Base-by-base conservation (phyloP, 2,888 invertebrate species). In the Stramonita haemastoma region DNA sequence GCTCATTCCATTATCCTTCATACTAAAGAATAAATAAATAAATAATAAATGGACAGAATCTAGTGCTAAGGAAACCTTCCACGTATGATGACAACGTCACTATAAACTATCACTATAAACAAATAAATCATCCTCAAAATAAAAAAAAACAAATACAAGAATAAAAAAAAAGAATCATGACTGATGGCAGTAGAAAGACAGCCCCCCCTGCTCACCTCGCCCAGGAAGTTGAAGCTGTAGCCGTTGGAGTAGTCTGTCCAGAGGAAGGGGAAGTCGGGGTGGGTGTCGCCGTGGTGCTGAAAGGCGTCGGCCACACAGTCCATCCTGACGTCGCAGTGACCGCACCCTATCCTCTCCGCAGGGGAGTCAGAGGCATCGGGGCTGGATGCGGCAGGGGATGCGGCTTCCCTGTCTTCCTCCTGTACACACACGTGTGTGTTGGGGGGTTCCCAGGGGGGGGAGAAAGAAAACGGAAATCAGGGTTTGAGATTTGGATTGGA, bases 201-300 rank as follows among this genome's bases (percentile, higher is more conserved):
- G 22, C 81, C 15, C 56, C 26, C 19, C n/a, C 22, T 36, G 5
- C 81, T 46, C 81, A 83, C 90, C 84, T 90, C 90, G 13, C 90
- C 90, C 15, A 86, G 57, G 11, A 66, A 57, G 87, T 90, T 89
- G 60, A 89, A 90, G n/a, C 88, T 89, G 70, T 89, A 90, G 19
- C 90, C 90, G 36, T 86, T 86, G 56, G 89, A 87, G 70, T 70
- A 22, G 29, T 90, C 90, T 22, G 86, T 86, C 90, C 90, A 90
- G 34, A 88, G 77, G 73, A 90, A 90, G 46, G 32, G 86, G 56
- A 70, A 56, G 32, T 81, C 90, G 17, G 88, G 83, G 73, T 90
- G 90, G 26, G 4, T 15, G 32, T 86, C 88, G 15, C 57, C 34
- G 87, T 90, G 90, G 32, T 90, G 90, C 46, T 79, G 15, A 36